These are phyloP conservation scores for Ailuropoda melanoleuca DNA, from an alignment of 2,113 vertebrate genomes.

Conservation along the genomic window DNA sequence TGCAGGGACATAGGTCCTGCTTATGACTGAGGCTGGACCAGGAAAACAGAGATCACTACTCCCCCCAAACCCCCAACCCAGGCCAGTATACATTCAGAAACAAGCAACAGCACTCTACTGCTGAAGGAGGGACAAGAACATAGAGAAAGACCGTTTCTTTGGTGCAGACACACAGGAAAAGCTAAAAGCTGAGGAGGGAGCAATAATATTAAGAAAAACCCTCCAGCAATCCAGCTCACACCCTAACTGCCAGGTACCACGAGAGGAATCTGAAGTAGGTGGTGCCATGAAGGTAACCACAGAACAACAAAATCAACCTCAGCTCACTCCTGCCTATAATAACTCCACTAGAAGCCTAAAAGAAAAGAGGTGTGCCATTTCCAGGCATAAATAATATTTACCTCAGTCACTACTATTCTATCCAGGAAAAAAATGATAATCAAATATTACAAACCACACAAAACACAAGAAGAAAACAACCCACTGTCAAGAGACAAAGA, in stretches of 20 bases:
- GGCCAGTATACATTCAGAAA: not conserved
- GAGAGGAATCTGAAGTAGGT: slow-evolving; percentile 22
- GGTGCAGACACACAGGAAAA: not conserved
- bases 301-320: slow-evolving; percentile 2
- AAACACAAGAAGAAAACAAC: not conserved
- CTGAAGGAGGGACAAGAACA: not conserved
- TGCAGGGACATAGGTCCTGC: not conserved
- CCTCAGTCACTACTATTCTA: not conserved
- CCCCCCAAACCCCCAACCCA: not conserved
- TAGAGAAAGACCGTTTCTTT: not conserved
- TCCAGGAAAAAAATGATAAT: not conserved
- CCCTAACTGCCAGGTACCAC: not conserved
- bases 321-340: not conserved
- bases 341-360: not conserved
- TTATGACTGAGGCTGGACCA: not conserved
- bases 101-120: not conserved
- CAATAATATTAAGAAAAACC: not conserved
- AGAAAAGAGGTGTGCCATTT: slow-evolving; percentile 16
- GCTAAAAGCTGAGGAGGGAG: not conserved
- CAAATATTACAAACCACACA: not conserved
- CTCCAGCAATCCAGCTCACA: not conserved
- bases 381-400: slow-evolving; percentile 39
- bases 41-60: not conserved
- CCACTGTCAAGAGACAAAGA: not conserved
- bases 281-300: not conserved